Percentiles rank a stretch among this genome's conserved stretches.
Conservation (phyloP, 2,888 invertebrate genomes). For the Trissolcus japonicus region DNA sequence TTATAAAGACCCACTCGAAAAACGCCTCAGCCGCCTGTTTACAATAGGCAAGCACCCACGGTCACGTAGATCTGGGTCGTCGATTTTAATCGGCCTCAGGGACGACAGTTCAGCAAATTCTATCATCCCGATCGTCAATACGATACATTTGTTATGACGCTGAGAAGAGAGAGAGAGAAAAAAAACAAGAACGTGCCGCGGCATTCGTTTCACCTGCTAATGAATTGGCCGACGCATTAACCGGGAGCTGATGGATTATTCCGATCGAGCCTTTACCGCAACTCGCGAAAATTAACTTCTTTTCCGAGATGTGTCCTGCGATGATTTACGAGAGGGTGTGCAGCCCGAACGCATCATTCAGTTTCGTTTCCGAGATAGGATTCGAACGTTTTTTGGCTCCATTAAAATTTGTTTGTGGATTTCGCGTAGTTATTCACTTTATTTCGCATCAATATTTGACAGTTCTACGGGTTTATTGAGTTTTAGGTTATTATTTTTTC, state of each 20-base stretch:
- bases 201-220: not conserved
- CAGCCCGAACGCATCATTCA: no score
- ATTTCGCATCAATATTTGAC: no score
- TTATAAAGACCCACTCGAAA: conserved; percentile 69
- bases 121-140: conserved; percentile 44
- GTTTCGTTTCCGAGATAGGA: no score
- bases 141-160: conserved; percentile 38
- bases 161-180: not conserved
- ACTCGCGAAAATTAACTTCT: no score
- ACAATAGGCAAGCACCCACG: conserved; percentile 65
- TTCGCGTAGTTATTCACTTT: no score
- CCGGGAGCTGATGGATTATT: not conserved
- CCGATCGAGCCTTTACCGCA: no score
- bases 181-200: not conserved
- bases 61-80: conserved; percentile 72
- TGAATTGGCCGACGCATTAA: conserved; percentile 10
- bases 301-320: no score
- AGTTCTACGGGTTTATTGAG: no score
- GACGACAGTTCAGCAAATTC: conserved; percentile 65
- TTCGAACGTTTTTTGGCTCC: no score
- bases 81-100: conserved; percentile 72
- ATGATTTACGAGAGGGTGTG: no score
- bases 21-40: conserved; percentile 72
- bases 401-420: no score
- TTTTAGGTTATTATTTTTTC: no score